Conservation (phyloP, 1,140 invertebrate genomes). For the Drosophila rufa region DNA sequence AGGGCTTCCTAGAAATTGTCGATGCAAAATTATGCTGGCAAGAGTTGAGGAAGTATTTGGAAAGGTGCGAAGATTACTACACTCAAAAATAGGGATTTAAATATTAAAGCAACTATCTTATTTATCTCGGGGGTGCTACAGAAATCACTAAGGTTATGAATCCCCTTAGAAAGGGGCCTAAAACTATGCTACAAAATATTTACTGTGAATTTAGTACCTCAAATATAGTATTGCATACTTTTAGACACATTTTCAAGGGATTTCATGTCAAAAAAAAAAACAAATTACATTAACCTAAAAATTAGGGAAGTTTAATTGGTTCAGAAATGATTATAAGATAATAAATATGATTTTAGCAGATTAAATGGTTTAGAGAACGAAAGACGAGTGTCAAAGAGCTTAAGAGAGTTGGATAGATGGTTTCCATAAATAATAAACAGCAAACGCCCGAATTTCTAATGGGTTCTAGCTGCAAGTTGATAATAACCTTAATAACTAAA, state of each 20-base stretch:
- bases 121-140: background rate
- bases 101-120: background rate
- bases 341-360: background rate
- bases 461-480: too few species aligned
- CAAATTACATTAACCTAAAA: background rate
- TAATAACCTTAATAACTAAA: background rate
- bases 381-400: background rate
- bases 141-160: too few species aligned
- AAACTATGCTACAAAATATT: too few species aligned
- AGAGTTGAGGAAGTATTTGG: background rate
- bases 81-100: slow-evolving; percentile 2
- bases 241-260: too few species aligned
- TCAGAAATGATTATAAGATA: background rate
- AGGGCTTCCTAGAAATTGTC: slow-evolving; percentile 14
- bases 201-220: too few species aligned
- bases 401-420: too few species aligned
- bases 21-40: slow-evolving; percentile 20
- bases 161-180: too few species aligned
- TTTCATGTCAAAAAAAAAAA: background rate
- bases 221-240: too few species aligned
- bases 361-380: background rate
- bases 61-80: slow-evolving; percentile 29
- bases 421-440: background rate
- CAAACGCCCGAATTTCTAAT: too few species aligned
- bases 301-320: background rate